Evolutionary conservation across 2,888 invertebrate species (phyloP).

Genomic region (Drosophila tripunctata): DNA sequence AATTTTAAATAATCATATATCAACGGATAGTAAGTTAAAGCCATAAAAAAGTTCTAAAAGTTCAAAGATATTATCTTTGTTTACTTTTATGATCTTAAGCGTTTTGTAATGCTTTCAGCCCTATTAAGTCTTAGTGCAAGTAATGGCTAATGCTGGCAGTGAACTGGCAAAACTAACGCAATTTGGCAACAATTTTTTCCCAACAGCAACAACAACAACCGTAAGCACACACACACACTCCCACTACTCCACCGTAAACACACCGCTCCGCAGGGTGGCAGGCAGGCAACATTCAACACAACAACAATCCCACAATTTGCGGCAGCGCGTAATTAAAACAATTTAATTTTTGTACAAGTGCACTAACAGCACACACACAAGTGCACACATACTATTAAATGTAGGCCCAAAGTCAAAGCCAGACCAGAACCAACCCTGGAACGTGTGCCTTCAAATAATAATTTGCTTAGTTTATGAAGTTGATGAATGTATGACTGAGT

Average conservation of each 20-base stretch:
- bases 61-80: neutral
- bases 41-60: neutral
- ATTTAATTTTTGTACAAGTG: conserved; percentile 79
- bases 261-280: neutral
- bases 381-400: conserved; percentile 11
- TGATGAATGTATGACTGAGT: conserved; percentile 10
- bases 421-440: conserved; percentile 47
- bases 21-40: no score
- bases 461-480: conserved; percentile 79
- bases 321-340: conserved; percentile 80
- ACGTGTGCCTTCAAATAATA: conserved; percentile 76
- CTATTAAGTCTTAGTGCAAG: conserved; percentile 16
- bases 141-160: conserved; percentile 39
- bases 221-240: neutral
- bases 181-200: conserved; percentile 76
- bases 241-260: no score
- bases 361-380: conserved; percentile 43
- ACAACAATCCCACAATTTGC: conserved; percentile 74
- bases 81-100: neutral
- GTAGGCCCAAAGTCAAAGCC: conserved; percentile 34
- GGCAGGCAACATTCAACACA: conserved; percentile 16
- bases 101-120: conserved; percentile 25
- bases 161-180: conserved; percentile 58
- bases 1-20: no score
- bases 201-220: conserved; percentile 55